Conservation (phyloP, 2,797 vertebrate species). For the Xerus rutilus region DNA sequence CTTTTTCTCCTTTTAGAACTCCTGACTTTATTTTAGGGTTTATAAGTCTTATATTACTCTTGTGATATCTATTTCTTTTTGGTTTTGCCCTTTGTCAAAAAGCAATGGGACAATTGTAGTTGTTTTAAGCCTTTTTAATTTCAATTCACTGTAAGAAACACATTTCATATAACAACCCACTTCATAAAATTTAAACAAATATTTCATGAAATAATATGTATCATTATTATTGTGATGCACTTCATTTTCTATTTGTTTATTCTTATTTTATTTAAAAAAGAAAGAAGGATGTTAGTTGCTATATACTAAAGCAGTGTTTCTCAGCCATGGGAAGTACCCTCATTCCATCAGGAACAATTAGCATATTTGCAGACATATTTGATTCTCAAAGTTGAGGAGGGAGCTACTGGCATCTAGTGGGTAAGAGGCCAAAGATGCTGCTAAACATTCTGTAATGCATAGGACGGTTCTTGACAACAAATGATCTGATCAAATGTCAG, state of each 20-base stretch:
- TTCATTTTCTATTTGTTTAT: not conserved
- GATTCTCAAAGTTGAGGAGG: no score
- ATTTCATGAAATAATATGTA: not conserved
- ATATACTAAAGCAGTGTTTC: not conserved
- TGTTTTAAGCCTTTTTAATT: not conserved
- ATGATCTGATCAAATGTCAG: no score
- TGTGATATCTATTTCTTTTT: not conserved
- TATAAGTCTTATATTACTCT: not conserved
- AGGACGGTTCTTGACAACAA: no score
- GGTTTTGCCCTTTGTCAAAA: not conserved
- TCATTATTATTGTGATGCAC: not conserved
- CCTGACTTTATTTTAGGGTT: not conserved
- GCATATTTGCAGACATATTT: no score
- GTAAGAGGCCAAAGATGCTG: no score
- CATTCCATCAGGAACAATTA: no score
- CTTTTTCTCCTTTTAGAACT: not conserved
- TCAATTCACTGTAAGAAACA: not conserved
- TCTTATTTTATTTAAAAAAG: not conserved
- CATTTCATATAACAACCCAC: not conserved
- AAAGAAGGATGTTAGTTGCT: not conserved
- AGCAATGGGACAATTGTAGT: not conserved
- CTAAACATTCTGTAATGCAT: no score
- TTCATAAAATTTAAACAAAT: constrained; percentile 10
- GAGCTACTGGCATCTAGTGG: no score
- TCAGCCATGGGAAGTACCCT: not conserved